Conservation (phyloP, 2,113 vertebrate genomes). For the Tiliqua scincoides region DNA sequence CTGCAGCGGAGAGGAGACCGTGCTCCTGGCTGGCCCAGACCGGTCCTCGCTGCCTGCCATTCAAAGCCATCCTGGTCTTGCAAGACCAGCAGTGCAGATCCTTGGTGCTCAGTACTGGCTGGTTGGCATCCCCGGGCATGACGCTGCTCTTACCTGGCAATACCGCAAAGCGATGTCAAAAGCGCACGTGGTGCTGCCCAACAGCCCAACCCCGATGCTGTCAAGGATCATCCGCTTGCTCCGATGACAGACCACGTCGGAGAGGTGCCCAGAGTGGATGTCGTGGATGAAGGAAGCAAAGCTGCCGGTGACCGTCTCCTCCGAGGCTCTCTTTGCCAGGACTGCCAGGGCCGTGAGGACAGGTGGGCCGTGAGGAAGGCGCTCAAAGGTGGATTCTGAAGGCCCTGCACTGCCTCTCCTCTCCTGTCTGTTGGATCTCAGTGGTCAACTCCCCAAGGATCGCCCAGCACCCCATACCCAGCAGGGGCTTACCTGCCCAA, state of each 20-base stretch:
- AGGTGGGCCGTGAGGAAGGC: not conserved
- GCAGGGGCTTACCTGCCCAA: too few species aligned
- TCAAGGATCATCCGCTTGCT: slow-evolving; percentile 92
- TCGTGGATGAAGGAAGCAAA: slow-evolving; percentile 84
- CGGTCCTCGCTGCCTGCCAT: too few species aligned
- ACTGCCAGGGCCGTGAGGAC: slow-evolving; percentile 60
- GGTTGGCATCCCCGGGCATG: fast-evolving
- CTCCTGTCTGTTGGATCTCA: too few species aligned
- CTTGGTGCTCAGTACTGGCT: not conserved
- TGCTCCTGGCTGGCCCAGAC: too few species aligned
- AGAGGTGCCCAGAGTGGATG: slow-evolving; percentile 76
- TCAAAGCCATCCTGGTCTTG: not conserved
- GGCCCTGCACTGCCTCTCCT: too few species aligned
- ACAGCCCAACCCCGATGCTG: slow-evolving; percentile 86
- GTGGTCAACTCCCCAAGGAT: too few species aligned
- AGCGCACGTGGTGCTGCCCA: slow-evolving; percentile 85
- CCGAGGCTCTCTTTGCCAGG: slow-evolving; percentile 59
- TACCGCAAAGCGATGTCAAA: slow-evolving; percentile 82
- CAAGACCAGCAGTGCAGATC: not conserved
- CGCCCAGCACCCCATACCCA: too few species aligned
- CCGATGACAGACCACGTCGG: slow-evolving; percentile 73
- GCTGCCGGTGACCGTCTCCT: slow-evolving; percentile 84
- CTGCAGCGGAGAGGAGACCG: too few species aligned
- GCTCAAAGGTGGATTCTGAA: too few species aligned
- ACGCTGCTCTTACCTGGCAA: slow-evolving; percentile 80